Percentiles rank a stretch among this genome's conserved stretches.
Evolutionary conservation across 2,797 vertebrate genomes (phyloP).

Genomic region (Avahi laniger): DNA sequence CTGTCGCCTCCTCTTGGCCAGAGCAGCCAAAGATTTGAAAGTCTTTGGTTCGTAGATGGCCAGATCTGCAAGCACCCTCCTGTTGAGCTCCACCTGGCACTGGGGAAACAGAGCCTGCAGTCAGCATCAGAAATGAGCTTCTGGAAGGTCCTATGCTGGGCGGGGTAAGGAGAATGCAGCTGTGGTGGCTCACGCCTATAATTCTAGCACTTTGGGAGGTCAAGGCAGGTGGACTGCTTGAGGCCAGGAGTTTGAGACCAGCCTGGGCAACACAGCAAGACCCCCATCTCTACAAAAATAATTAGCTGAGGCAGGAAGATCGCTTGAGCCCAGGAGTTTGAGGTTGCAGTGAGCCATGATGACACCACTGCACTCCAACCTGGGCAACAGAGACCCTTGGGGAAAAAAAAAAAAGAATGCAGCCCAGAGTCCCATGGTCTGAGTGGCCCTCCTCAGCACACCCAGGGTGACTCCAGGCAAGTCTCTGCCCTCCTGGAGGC

Average conservation of each 20-base stretch:
- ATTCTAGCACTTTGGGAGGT: neutral
- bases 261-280: neutral
- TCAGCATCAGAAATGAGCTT: neutral
- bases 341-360: neutral
- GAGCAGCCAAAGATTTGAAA: conserved; percentile 91
- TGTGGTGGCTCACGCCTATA: no score
- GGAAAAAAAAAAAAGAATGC: neutral
- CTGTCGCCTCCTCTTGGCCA: conserved; percentile 90
- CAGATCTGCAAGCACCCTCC: conserved; percentile 89
- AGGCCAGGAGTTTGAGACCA: neutral
- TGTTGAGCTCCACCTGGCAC: conserved; percentile 93
- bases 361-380: neutral
- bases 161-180: neutral
- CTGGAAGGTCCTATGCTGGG: no score
- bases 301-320: no score
- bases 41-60: conserved; percentile 95
- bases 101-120: conserved; percentile 71
- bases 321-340: neutral
- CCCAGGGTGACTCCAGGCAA: neutral
- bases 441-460: neutral
- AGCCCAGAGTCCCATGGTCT: neutral
- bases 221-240: neutral
- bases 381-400: neutral
- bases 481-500: neutral
- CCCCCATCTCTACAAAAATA: neutral